Base-by-base conservation (phyloP, 1,140 invertebrate species). In the Zelostemma sp. region DNA sequence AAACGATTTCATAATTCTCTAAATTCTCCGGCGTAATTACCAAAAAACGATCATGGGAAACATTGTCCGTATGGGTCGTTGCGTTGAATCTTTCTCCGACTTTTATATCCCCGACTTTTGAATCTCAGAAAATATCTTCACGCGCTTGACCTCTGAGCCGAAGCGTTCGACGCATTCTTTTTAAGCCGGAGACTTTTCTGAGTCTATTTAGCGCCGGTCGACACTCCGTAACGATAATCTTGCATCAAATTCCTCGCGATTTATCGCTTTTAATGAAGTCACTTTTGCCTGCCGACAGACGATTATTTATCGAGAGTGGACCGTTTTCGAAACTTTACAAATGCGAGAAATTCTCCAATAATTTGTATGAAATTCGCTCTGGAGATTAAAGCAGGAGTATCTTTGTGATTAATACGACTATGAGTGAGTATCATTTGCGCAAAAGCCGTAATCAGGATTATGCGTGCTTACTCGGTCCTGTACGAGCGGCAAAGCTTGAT, bases 381-480 rank as follows among this genome's bases (percentile, higher is more conserved):
- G 11, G 38, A 21, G 51, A 62, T 62, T 62, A 64, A 63, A 33
- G 54, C 49, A 51, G 51, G 47, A 28, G 45, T 55, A 49, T 48
- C 45, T 33, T 14, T 15, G n/a, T 64, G 61, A 64, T 57, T 57
- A 57, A 64, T 64, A 47, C 33, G 25, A 25, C 47, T 49, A 35
- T 49, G 55, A 56, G 46, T 63, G 55, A 43, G 51, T 38, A 49
- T 49, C 48, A 53, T 56, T 53, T 41, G 21, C 46, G 47, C 38
- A 48, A 64, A 50, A 57, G 53, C 18, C 49, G 45, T 33, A 56
- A 54, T 54, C 41, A 54, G 19, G 31, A 40, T 56, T 63, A 40
- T 45, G 46, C 6, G 45, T 50, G 48, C 41, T 12, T 16, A 25
- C 31, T 47, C 49, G 41, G 54, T 43, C 53, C 25, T 18, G 12